Percentiles rank a stretch among this genome's conserved stretches.
phyloP scores from a whole-genome alignment of 2,113 vertebrate genomes.

The Danionella cerebrum region DNA sequence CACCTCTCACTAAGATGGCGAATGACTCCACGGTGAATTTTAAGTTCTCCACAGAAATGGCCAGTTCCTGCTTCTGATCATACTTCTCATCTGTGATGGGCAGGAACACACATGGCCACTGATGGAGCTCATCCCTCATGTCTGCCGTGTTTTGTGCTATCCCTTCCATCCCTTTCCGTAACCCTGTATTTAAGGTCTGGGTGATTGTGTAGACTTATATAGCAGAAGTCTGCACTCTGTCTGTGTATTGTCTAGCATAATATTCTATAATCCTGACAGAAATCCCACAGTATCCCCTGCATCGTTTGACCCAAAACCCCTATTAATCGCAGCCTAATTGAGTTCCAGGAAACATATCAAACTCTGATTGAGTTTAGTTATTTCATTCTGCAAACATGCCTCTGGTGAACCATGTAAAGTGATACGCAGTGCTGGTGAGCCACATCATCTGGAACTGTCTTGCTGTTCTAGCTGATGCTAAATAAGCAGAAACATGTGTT shows the following conservation, averaged over 20 bases:
- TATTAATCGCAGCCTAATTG: constrained; percentile 65
- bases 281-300: background rate
- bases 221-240: background rate
- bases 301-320: constrained; percentile 49
- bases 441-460: constrained; percentile 61
- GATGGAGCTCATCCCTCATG: background rate
- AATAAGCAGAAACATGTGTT: constrained; percentile 62
- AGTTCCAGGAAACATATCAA: constrained; percentile 66
- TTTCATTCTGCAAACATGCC: constrained; percentile 70
- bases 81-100: background rate
- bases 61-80: background rate
- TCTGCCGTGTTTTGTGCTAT: constrained; percentile 12
- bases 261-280: constrained; percentile 19
- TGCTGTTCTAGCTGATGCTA: constrained; percentile 49
- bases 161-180: constrained; percentile 24
- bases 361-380: constrained; percentile 64
- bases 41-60: background rate
- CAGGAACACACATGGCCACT: background rate
- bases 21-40: too few relatives aligned
- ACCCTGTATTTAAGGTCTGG: background rate
- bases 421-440: constrained; percentile 61
- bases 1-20: too few relatives aligned
- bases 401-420: constrained; percentile 68
- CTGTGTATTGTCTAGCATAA: constrained; percentile 14
- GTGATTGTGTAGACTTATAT: background rate